phyloP scores from a whole-genome alignment of 2,888 invertebrate genomes.

The Latrodectus elegans region DNA sequence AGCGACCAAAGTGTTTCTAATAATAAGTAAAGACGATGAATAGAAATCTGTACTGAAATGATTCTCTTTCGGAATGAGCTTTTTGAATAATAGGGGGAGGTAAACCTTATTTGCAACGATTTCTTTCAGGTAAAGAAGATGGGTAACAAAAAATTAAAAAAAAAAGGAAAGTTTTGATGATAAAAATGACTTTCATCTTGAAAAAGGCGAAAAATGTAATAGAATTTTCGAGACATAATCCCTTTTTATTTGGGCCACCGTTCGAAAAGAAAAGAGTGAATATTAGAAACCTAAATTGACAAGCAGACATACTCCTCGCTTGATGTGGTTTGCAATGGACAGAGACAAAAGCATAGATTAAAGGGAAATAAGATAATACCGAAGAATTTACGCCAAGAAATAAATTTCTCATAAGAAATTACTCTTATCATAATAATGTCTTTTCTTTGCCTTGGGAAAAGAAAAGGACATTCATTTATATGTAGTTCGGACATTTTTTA shows the following conservation, averaged over 20 bases:
- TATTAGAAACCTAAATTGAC: constrained; percentile 5
- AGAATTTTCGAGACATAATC: constrained; percentile 1
- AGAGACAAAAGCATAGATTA: background rate
- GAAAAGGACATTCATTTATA: too few species aligned
- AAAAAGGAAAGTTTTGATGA: background rate
- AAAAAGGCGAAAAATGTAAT: background rate
- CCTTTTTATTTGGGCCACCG: background rate
- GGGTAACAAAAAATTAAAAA: background rate
- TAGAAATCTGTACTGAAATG: background rate
- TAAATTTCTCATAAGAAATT: too few species aligned
- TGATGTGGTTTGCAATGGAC: background rate
- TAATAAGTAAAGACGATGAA: background rate
- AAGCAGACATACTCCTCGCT: background rate
- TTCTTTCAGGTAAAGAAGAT: background rate
- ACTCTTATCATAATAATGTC: too few species aligned
- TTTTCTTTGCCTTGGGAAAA: too few species aligned
- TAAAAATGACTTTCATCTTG: constrained; percentile 1
- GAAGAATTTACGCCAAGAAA: too few species aligned
- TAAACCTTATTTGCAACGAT: background rate
- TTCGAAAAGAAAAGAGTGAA: background rate
- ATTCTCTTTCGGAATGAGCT: background rate
- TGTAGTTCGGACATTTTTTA: too few species aligned
- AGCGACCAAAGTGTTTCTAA: background rate
- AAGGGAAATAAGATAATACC: background rate
- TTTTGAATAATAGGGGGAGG: constrained; percentile 1